phyloP scores from a whole-genome alignment of 2,888 invertebrate genomes.

The Sycophila texana region DNA sequence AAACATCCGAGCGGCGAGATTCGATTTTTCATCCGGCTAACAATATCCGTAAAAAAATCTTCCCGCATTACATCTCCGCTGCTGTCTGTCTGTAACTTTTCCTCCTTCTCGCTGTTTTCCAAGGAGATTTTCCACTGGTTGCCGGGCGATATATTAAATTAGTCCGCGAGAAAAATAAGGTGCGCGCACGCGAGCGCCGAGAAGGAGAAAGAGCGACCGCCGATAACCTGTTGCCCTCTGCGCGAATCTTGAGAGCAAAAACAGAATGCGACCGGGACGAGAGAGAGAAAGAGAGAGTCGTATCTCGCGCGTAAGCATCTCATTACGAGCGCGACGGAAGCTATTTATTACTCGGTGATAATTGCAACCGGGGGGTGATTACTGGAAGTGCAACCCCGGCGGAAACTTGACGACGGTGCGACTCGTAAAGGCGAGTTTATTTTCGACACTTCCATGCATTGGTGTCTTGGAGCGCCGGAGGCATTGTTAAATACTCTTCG shows the following conservation, averaged over 20 bases:
- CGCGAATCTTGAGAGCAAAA: conserved; percentile 55
- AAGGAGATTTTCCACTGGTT: conserved; percentile 53
- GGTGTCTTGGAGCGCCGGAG: conserved; percentile 2
- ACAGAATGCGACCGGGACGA: conserved; percentile 1
- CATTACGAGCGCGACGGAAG: conserved; percentile 61
- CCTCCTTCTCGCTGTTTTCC: conserved; percentile 36
- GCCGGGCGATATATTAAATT: conserved; percentile 44
- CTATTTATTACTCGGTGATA: conserved; percentile 69
- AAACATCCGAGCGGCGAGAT: no score
- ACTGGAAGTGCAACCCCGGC: conserved; percentile 41
- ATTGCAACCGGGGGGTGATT: conserved; percentile 73
- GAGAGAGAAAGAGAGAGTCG: conserved; percentile 15
- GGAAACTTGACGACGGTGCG: background rate
- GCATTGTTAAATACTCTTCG: conserved; percentile 39
- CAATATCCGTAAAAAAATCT: background rate
- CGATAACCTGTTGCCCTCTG: conserved; percentile 67
- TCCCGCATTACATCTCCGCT: background rate
- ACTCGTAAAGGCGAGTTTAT: conserved; percentile 16
- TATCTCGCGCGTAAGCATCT: conserved; percentile 55
- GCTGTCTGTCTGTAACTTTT: conserved; percentile 10
- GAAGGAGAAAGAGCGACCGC: conserved; percentile 59
- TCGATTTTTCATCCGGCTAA: no score
- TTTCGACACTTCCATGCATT: background rate
- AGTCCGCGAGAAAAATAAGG: conserved; percentile 47
- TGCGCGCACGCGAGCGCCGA: conserved; percentile 25